Base-by-base conservation (phyloP, 2,113 vertebrate genomes). In the Corynorhinus townsendii region DNA sequence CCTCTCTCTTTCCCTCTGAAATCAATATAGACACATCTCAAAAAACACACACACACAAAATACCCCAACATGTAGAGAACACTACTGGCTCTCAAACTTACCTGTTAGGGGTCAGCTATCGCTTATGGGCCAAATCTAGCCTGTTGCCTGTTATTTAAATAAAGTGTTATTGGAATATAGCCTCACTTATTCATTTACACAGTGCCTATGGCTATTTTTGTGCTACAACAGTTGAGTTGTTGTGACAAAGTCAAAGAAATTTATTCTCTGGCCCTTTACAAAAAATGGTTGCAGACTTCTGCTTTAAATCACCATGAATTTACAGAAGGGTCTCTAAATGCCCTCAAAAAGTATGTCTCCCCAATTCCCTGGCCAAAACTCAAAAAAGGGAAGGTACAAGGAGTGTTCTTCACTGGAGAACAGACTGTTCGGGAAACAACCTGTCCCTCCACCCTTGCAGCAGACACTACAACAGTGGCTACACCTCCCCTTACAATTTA, bases 221-320 rank as follows among this genome's bases (percentile, higher is more conserved):
- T 1, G 43, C 47, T 66, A 71, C 2, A 75, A 71, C 7, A 11
- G n/a, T 2, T 33, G 38, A 93, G 43, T 75, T 77, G 24, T 52
- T 77, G 24, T 81, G 66, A 86, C 49, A 56, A 73, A 85, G 69
- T 17, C 20, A 94, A 92, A 94, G 87, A 79, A 80, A 72, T n/a
- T 64, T 92, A 87, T 16, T 90, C 35, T 40, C 26, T 92, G 12
- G 24, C 22, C 19, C 15, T 87, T 94, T 52, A 92, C 6, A 49
- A 62, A 81, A 91, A 89, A 91, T 59, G 2, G 43, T 69, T 92
- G 40, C n/a, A 83, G 62, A 83, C 11, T 72, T 69, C 82, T 40
- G 16, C 49, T 59, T 92, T 86, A 72, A 59, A 75, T 77, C 24
- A 82, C 59, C 59, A 85, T 76, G 73, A 93, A 83, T 72, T 66